Percentiles rank a stretch among this genome's conserved stretches.
Evolutionary conservation across 2,113 vertebrate species (phyloP).

Genomic region (Sphyrna mokarran): DNA sequence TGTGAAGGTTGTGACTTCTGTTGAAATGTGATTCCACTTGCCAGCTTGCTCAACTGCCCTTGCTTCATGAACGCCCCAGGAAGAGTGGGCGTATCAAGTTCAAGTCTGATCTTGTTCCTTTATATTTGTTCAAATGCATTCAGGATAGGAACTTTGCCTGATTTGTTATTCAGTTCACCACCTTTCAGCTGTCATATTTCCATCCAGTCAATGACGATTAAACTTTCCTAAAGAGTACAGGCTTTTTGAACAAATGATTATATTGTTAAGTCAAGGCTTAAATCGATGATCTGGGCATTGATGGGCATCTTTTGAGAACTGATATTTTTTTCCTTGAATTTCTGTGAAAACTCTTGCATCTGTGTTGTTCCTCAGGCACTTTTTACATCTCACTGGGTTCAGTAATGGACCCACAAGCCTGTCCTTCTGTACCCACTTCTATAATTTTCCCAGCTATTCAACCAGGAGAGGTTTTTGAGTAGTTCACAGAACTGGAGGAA

Average conservation of each 20-base stretch:
- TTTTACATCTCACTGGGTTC: neutral
- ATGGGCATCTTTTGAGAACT: neutral
- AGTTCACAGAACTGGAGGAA: neutral
- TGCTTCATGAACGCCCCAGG: neutral
- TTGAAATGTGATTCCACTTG: neutral
- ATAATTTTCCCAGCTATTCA: neutral
- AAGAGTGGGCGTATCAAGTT: neutral
- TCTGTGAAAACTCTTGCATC: neutral
- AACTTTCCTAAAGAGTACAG: neutral
- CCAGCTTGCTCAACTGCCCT: neutral
- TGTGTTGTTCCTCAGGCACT: neutral
- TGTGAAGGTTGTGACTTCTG: neutral
- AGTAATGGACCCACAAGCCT: neutral
- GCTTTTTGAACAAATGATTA: neutral
- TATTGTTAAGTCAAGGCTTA: neutral
- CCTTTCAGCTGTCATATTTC: neutral
- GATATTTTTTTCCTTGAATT: neutral
- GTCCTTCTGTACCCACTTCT: neutral
- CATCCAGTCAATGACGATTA: neutral
- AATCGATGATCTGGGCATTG: neutral
- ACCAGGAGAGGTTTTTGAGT: neutral
- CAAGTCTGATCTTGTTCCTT: neutral
- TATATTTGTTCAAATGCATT: neutral
- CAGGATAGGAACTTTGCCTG: neutral
- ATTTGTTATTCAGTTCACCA: neutral